phyloP scores from a whole-genome alignment of 2,888 invertebrate genomes.

The Ophion costatus region DNA sequence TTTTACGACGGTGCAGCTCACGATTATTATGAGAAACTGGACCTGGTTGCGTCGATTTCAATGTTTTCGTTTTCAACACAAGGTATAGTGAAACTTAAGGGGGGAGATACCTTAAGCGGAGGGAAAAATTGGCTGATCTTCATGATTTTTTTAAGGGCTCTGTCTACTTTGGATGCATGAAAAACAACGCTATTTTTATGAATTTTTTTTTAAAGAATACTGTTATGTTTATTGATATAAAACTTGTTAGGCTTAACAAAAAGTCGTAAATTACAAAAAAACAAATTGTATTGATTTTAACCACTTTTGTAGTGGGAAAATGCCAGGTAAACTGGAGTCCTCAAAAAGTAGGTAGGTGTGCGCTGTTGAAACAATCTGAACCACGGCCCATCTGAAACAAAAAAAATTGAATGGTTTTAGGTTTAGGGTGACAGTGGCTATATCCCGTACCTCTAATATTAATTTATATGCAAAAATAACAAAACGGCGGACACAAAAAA shows the following conservation, averaged over 20 bases:
- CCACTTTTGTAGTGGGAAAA: neutral
- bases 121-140: no score
- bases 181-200: neutral
- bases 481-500: neutral
- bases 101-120: no score
- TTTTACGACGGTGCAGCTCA: no score
- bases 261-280: neutral
- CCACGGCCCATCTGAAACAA: neutral
- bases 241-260: neutral
- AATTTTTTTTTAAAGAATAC: neutral
- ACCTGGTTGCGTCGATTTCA: no score
- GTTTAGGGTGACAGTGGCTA: neutral
- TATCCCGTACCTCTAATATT: conserved; percentile 8
- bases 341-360: conserved; percentile 5
- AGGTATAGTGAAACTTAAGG: no score
- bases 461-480: neutral
- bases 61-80: no score
- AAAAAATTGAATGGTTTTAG: conserved; percentile 9
- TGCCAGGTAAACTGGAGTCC: neutral
- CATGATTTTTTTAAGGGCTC: no score
- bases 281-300: conserved; percentile 1
- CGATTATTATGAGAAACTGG: no score
- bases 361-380: neutral
- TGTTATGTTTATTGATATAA: conserved; percentile 14
- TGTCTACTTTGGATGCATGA: no score